These are phyloP conservation scores for Arenicola marina DNA, from an alignment of 2,888 invertebrate species.

Conservation along the genomic window DNA sequence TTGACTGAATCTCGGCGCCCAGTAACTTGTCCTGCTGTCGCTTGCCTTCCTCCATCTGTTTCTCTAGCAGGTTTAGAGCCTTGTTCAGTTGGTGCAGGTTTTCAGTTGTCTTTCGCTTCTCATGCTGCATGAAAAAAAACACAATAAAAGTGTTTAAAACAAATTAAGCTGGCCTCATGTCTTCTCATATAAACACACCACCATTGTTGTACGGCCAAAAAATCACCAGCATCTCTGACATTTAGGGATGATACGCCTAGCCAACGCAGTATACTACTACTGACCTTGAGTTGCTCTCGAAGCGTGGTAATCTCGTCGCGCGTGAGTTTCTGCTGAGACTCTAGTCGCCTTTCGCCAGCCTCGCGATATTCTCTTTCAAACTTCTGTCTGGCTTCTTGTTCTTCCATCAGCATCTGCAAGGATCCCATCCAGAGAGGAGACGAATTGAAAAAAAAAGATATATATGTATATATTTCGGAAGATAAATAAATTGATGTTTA, in stretches of 20 bases:
- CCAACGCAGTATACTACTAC: background rate
- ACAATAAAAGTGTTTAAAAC: too few species aligned
- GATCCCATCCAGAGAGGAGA: too few species aligned
- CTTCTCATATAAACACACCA: too few species aligned
- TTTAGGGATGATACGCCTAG: too few species aligned
- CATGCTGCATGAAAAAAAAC: conserved; percentile 40
- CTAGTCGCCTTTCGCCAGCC: conserved; percentile 49
- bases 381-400: conserved; percentile 45
- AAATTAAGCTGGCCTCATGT: too few species aligned
- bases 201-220: too few species aligned
- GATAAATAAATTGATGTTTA: too few species aligned
- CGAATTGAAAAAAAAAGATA: background rate
- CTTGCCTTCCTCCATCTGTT: conserved; percentile 55
- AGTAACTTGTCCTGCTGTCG: conserved; percentile 57
- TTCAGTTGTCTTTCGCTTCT: conserved; percentile 50
- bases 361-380: conserved; percentile 47
- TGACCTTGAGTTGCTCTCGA: conserved; percentile 46
- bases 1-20: conserved; percentile 58
- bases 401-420: conserved; percentile 37
- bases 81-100: conserved; percentile 56
- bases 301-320: conserved; percentile 45
- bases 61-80: conserved; percentile 55
- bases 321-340: conserved; percentile 43
- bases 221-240: too few species aligned
- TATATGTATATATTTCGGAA: too few species aligned